Conservation (phyloP, 2,113 vertebrate genomes). For the Monopterus albus region DNA sequence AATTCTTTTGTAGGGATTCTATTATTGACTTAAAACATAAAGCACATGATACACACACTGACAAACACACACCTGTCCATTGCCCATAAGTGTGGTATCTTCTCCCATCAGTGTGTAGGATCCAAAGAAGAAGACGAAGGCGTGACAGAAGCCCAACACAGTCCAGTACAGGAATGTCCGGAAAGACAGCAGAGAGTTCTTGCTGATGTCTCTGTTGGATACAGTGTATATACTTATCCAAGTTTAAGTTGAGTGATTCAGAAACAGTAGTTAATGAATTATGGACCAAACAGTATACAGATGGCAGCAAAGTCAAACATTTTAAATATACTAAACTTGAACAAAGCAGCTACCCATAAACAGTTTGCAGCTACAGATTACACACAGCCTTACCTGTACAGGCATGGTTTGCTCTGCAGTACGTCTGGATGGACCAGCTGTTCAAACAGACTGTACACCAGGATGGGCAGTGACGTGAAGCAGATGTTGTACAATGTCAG, state of each 20-base stretch:
- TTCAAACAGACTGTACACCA: slow-evolving; percentile 98
- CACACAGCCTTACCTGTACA: slow-evolving; percentile 87
- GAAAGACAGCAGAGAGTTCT: slow-evolving; percentile 91
- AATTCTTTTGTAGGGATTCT: not conserved
- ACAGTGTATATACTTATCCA: no score
- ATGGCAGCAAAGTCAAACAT: not conserved
- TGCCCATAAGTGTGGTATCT: slow-evolving; percentile 93
- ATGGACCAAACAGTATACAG: no score
- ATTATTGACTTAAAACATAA: not conserved
- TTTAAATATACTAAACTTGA: no score
- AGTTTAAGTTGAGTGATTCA: no score
- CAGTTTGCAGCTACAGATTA: not conserved
- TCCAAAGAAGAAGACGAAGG: slow-evolving; percentile 97
- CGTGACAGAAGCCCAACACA: slow-evolving; percentile 93
- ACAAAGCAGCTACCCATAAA: not conserved
- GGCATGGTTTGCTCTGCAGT: slow-evolving; percentile 91
- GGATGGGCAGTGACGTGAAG: slow-evolving; percentile 98
- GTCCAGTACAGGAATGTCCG: slow-evolving; percentile 98
- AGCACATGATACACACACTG: not conserved
- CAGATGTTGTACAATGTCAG: slow-evolving; percentile 99
- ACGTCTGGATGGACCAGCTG: slow-evolving; percentile 95
- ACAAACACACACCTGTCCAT: slow-evolving; percentile 90
- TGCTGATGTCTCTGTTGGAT: slow-evolving; percentile 93
- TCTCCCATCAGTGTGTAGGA: slow-evolving; percentile 95
- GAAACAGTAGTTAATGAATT: no score